phyloP scores from a whole-genome alignment of 2,797 vertebrate species.

The Rhinophrynus dorsalis region DNA sequence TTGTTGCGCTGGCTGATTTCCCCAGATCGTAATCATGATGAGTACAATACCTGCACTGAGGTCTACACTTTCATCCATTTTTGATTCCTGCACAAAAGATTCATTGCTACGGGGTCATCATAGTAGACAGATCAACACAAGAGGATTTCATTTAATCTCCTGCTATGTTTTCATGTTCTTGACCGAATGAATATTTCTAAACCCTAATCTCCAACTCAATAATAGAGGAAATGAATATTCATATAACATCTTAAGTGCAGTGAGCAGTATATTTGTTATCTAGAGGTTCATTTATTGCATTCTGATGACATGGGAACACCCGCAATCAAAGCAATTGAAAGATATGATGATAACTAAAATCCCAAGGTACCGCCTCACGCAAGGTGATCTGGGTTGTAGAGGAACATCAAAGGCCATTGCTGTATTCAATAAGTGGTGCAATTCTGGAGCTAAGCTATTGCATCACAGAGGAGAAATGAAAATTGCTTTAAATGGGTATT shows the following conservation, averaged over 20 bases:
- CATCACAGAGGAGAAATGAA: no score
- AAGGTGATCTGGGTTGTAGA: no score
- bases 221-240: slow-evolving; percentile 42
- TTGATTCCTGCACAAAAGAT: slow-evolving; percentile 24
- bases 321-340: slow-evolving; percentile 12
- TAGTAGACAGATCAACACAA: neutral
- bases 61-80: slow-evolving; percentile 35
- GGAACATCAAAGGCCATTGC: no score
- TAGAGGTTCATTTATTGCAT: slow-evolving; percentile 33
- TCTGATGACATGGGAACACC: slow-evolving; percentile 36
- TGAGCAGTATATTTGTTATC: slow-evolving; percentile 20
- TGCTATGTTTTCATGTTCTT: slow-evolving; percentile 19
- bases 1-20: slow-evolving; percentile 44
- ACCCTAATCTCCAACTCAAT: slow-evolving; percentile 20
- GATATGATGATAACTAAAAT: neutral
- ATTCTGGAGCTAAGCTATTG: no score
- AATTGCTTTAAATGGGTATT: no score
- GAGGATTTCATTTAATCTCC: slow-evolving; percentile 20
- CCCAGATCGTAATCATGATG: slow-evolving; percentile 50
- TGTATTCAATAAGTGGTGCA: no score
- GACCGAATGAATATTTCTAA: slow-evolving; percentile 27
- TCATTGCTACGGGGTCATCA: slow-evolving; percentile 17
- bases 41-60: slow-evolving; percentile 27
- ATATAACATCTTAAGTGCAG: slow-evolving; percentile 18
- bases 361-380: no score